These are phyloP conservation scores for Hirtodrosophila duncani DNA, from an alignment of 2,888 invertebrate species.

Conservation along the genomic window DNA sequence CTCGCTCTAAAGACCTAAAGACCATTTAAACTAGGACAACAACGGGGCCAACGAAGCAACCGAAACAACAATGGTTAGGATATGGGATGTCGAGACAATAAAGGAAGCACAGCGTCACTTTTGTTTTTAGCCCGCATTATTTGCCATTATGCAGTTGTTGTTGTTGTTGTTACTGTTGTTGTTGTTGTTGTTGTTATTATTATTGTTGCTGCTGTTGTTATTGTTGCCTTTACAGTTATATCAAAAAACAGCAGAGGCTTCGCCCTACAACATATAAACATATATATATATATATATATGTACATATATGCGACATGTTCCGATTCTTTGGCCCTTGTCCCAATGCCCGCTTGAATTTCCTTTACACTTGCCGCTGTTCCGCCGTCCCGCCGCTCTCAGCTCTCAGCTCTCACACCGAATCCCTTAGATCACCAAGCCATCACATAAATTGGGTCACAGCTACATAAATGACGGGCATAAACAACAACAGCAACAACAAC, in stretches of 20 bases:
- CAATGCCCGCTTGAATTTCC: constrained; percentile 15
- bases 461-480: too few species aligned
- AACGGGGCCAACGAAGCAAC: constrained; percentile 19
- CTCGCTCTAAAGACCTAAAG: constrained; percentile 50
- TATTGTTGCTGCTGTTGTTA: constrained; percentile 1
- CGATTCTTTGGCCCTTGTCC: constrained; percentile 6
- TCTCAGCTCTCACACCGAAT: too few species aligned
- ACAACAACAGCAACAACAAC: background rate
- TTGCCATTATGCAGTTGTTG: constrained; percentile 53
- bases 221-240: constrained; percentile 16
- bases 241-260: background rate
- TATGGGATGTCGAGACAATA: constrained; percentile 71
- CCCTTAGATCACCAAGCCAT: too few species aligned
- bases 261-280: background rate
- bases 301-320: constrained; percentile 31
- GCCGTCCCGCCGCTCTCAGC: too few species aligned
- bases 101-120: constrained; percentile 61
- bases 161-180: constrained; percentile 3
- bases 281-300: constrained; percentile 1
- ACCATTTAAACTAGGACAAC: constrained; percentile 68
- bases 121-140: constrained; percentile 71
- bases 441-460: constrained; percentile 30
- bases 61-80: constrained; percentile 46
- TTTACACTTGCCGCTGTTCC: too few species aligned
- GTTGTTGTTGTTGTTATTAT: constrained; percentile 5